These are phyloP conservation scores for Bombyx mori DNA, from an alignment of 1,140 invertebrate genomes.

Conservation along the genomic window DNA sequence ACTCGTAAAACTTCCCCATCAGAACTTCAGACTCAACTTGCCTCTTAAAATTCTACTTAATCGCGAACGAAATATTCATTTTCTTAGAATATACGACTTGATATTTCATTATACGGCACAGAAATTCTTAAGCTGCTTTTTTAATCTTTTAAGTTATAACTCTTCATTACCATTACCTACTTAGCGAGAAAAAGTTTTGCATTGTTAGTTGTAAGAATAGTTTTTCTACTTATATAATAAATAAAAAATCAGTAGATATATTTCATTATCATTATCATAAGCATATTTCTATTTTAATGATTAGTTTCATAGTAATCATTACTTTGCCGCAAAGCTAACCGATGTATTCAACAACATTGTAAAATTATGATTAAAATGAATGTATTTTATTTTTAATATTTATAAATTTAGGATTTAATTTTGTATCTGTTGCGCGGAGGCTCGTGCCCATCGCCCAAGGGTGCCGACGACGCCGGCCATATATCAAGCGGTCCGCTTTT, in stretches of 20 bases:
- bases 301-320: too few species aligned
- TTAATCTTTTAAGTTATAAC: slow-evolving; percentile 3
- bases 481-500: slow-evolving; percentile 48
- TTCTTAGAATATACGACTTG: slow-evolving; percentile 24
- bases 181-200: slow-evolving; percentile 2
- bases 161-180: too few species aligned
- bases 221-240: too few species aligned
- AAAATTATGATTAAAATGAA: neutral
- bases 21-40: slow-evolving; percentile 32
- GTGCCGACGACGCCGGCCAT: slow-evolving; percentile 23
- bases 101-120: slow-evolving; percentile 20
- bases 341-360: too few species aligned
- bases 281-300: too few species aligned
- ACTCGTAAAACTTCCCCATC: slow-evolving; percentile 44
- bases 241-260: too few species aligned
- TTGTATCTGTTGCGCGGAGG: slow-evolving; percentile 20
- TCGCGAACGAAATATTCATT: slow-evolving; percentile 39
- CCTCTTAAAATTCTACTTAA: slow-evolving; percentile 44
- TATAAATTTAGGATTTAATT: slow-evolving; percentile 14
- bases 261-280: too few species aligned
- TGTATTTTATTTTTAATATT: slow-evolving; percentile 18
- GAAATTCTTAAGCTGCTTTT: slow-evolving; percentile 19
- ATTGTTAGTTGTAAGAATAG: too few species aligned
- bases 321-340: too few species aligned
- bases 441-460: slow-evolving; percentile 18